Conservation (phyloP, 2,888 invertebrate genomes). For the Kryphioiulus occultus region DNA sequence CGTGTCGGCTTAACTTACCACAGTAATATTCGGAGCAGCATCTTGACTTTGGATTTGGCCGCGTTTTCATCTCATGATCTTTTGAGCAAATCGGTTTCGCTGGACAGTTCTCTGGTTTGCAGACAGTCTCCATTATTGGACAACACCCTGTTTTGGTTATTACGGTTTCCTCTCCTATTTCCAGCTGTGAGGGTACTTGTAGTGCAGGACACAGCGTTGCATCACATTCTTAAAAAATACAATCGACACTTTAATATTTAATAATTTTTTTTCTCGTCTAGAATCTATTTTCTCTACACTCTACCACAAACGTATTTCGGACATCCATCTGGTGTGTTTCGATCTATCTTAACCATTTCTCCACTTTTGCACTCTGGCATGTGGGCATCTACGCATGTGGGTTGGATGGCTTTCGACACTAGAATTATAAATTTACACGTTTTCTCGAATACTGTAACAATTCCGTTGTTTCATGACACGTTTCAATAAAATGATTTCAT, state of each 20-base stretch:
- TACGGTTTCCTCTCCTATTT: slow-evolving; percentile 69
- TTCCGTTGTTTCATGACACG: too few species aligned
- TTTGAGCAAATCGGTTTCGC: slow-evolving; percentile 69
- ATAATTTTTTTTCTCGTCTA: slow-evolving; percentile 4
- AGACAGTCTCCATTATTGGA: slow-evolving; percentile 69
- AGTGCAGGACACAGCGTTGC: slow-evolving; percentile 74
- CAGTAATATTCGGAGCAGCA: slow-evolving; percentile 77
- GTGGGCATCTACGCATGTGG: slow-evolving; percentile 70
- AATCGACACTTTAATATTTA: not conserved
- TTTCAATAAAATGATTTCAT: not conserved
- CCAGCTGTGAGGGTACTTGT: slow-evolving; percentile 58
- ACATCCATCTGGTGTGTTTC: slow-evolving; percentile 71
- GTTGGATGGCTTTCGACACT: slow-evolving; percentile 64
- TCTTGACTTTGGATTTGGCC: slow-evolving; percentile 56
- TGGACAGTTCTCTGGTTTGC: slow-evolving; percentile 72
- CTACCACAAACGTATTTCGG: slow-evolving; percentile 77
- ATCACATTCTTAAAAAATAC: slow-evolving; percentile 71
- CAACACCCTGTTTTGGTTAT: slow-evolving; percentile 76
- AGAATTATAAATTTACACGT: too few species aligned
- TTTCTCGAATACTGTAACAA: too few species aligned
- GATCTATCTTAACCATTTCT: slow-evolving; percentile 67
- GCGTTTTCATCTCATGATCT: slow-evolving; percentile 64
- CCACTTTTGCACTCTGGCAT: slow-evolving; percentile 76
- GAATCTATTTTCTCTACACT: not conserved
- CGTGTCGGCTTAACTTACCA: slow-evolving; percentile 64